These are phyloP conservation scores for Dasypogon diadema DNA, from an alignment of 2,888 invertebrate genomes.

Conservation along the genomic window DNA sequence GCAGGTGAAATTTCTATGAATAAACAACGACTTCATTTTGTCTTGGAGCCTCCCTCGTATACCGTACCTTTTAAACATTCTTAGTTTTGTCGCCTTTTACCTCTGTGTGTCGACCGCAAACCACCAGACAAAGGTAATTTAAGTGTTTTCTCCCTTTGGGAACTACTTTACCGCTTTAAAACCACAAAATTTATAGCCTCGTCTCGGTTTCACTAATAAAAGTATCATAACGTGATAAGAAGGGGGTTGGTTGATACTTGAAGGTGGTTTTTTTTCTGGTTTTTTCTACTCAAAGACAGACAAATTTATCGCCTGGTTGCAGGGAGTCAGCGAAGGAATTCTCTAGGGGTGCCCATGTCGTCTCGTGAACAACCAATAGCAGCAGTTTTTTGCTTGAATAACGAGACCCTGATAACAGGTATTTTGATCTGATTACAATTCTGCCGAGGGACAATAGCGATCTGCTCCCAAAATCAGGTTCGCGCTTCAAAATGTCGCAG, in stretches of 20 bases:
- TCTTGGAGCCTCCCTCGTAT: neutral
- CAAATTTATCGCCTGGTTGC: neutral
- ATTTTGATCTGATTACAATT: slow-evolving; percentile 17
- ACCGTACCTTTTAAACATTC: neutral
- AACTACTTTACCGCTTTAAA: slow-evolving; percentile 8
- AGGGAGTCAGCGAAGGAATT: neutral
- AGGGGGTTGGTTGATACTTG: neutral
- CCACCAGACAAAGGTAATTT: slow-evolving; percentile 45
- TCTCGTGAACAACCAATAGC: neutral
- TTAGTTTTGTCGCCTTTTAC: slow-evolving; percentile 20
- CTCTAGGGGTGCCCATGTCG: neutral
- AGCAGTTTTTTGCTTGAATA: no score
- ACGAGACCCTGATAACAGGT: neutral
- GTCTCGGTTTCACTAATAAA: slow-evolving; percentile 38
- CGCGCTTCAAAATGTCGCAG: neutral
- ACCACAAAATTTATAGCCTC: slow-evolving; percentile 46
- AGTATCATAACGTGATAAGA: slow-evolving; percentile 38
- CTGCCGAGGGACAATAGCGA: neutral
- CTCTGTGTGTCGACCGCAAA: slow-evolving; percentile 10
- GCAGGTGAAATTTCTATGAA: slow-evolving; percentile 44
- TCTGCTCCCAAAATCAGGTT: neutral
- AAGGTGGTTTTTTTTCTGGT: slow-evolving; percentile 15
- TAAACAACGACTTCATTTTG: slow-evolving; percentile 45
- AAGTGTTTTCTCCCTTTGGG: slow-evolving; percentile 20
- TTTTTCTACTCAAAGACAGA: neutral